Evolutionary conservation across 2,797 vertebrate genomes (phyloP).

Genomic region (Sebastes wilsoni): DNA sequence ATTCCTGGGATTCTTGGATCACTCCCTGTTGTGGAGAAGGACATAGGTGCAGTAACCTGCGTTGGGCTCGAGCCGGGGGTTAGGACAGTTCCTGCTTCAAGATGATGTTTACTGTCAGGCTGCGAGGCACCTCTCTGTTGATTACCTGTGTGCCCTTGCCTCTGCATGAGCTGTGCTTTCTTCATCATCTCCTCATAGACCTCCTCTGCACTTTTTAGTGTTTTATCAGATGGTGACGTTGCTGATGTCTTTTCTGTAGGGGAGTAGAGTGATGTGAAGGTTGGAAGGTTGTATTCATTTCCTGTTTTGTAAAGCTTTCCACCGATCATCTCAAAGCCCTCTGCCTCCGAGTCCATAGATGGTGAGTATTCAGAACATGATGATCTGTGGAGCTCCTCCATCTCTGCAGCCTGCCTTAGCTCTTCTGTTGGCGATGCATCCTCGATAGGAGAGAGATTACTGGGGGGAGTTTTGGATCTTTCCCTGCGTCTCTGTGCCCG

Average conservation of each 20-base stretch:
- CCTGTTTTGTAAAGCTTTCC: constrained; percentile 96
- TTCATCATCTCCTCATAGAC: constrained; percentile 99
- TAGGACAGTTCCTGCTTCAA: constrained; percentile 89
- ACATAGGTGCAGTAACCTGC: constrained; percentile 91
- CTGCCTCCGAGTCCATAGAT: constrained; percentile 96
- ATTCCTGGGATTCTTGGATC: constrained; percentile 88
- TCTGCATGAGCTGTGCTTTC: constrained; percentile 96
- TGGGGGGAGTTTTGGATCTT: constrained; percentile 97
- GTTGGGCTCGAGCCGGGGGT: constrained; percentile 98
- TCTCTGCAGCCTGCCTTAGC: constrained; percentile 96
- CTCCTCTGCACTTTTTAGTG: constrained; percentile 97
- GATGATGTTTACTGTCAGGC: constrained; percentile 84
- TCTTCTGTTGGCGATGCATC: constrained; percentile 99
- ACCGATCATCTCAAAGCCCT: constrained; percentile 91
- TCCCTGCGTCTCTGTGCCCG: constrained; percentile 96
- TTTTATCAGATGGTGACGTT: constrained; percentile 86
- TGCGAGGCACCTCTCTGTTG: constrained; percentile 64
- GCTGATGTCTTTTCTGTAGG: constrained; percentile 89
- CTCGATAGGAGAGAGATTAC: constrained; percentile 98
- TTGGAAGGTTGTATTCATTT: constrained; percentile 97
- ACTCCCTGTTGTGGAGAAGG: constrained; percentile 86
- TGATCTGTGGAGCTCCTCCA: constrained; percentile 98
- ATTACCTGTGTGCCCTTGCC: constrained; percentile 74
- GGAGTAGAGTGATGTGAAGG: constrained; percentile 97
- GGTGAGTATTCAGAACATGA: constrained; percentile 99